Base-by-base conservation (phyloP, 2,797 vertebrate species). In the Galago senegalensis region DNA sequence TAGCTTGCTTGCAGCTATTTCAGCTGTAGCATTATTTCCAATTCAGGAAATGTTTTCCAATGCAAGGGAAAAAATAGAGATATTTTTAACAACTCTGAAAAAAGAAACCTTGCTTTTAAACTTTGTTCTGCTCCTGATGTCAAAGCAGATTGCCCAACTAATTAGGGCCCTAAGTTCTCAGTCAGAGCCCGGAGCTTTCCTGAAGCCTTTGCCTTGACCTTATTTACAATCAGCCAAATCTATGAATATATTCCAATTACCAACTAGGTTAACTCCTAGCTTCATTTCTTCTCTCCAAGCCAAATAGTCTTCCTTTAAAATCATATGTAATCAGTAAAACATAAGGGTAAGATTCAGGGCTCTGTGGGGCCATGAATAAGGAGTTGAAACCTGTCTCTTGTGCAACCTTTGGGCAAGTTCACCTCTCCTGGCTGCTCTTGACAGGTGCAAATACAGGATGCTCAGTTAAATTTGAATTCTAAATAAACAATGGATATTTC, bases 11-110 rank as follows among this genome's bases (percentile, higher is more conserved):
- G 11, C 14, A 83, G 77, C 77, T 93, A 91, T 94, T 92, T 94
- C 67, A 79, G 91, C 27, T 94, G 17, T 49, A 86, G 58, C 67
- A 58, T 82, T 97, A 92, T 95, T 97, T 97, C 88, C 90, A 96
- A 89, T 87, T 94, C 90, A 84, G 88, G 95, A 94, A 97, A 97
- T 93, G 88, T 96, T 97, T 97, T 97, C 75, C 91, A 95, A 89
- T 63, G 76, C 61, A 95, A 94, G 89, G 83, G 76, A 34, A 95
- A 93, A 96, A 89, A 86, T 73, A 89, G 65, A 96, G 73, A 93
- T 76, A 91, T 97, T 97, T 96, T 95, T 96, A 96, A 96, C 94
- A 80, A 86, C 82, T 91, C 95, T 93, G 70, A 61, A 90, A 84
- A 96, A 90, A 96, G 80, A 89, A 95, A 82, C 49, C 73, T 97